A percentile compares a stretch with the other conserved stretches of the same genome.
phyloP scores from a whole-genome alignment of 2,797 vertebrate species.

The Alca torda region DNA sequence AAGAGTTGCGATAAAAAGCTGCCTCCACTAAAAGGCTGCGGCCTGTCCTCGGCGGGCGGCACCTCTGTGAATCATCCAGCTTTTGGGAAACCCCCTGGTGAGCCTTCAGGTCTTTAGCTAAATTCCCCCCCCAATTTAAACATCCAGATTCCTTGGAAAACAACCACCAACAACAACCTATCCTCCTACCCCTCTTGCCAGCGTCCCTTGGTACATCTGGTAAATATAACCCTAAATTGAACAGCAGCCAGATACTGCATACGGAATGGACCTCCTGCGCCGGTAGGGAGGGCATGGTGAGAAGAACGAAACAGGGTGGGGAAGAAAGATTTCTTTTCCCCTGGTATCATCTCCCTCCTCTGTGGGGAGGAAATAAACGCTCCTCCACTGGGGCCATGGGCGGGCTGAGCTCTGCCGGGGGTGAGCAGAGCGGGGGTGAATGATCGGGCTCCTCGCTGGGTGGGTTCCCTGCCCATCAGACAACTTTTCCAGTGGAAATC shows the following conservation, averaged over 20 bases:
- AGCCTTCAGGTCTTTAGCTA: not conserved
- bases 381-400: not conserved
- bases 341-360: not conserved
- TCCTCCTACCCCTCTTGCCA: not conserved
- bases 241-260: not conserved
- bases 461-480: not conserved
- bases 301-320: not conserved
- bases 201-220: no score
- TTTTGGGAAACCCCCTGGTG: not conserved
- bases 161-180: not conserved
- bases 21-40: not conserved
- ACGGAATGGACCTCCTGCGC: not conserved
- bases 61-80: not conserved
- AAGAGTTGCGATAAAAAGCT: not conserved
- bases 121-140: not conserved
- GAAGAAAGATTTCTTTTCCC: not conserved
- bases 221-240: not conserved
- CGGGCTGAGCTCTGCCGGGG: not conserved
- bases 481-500: not conserved
- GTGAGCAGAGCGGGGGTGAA: not conserved
- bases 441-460: not conserved
- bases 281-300: not conserved
- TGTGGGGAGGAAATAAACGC: not conserved
- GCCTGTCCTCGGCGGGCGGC: not conserved
- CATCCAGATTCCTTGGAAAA: not conserved